Conservation (phyloP, 1,140 invertebrate species). For the Holcopasites calliopsidis region DNA sequence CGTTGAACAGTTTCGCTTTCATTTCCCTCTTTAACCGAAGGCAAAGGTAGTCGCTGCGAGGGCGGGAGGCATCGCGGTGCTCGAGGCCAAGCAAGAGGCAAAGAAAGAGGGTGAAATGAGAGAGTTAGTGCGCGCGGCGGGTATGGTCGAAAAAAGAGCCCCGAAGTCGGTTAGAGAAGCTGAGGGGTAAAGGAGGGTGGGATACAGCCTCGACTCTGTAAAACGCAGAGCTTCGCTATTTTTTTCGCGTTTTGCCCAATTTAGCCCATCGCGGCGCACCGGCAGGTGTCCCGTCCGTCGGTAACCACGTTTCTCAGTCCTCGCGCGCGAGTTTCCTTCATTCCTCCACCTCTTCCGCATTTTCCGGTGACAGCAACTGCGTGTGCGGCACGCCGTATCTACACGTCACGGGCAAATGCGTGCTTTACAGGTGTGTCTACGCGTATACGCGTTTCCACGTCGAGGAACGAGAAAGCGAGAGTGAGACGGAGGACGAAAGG, state of each 20-base stretch:
- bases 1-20: slow-evolving; percentile 69
- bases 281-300: slow-evolving; percentile 23
- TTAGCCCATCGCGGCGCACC: no score
- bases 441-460: slow-evolving; percentile 29
- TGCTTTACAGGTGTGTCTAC: slow-evolving; percentile 25
- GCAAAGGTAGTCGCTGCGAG: slow-evolving; percentile 59
- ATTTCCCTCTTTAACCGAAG: slow-evolving; percentile 67
- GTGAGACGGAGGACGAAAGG: background rate
- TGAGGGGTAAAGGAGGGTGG: slow-evolving; percentile 32
- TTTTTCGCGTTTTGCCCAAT: no score
- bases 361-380: slow-evolving; percentile 27
- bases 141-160: slow-evolving; percentile 19
- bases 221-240: slow-evolving; percentile 70
- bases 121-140: slow-evolving; percentile 17
- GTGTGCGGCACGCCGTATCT: slow-evolving; percentile 15
- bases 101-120: slow-evolving; percentile 31
- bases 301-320: slow-evolving; percentile 11
- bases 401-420: slow-evolving; percentile 36
- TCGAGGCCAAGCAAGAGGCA: slow-evolving; percentile 42
- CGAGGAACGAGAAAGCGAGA: slow-evolving; percentile 26
- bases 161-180: slow-evolving; percentile 24
- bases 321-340: slow-evolving; percentile 21
- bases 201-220: slow-evolving; percentile 71
- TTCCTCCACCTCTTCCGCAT: background rate
- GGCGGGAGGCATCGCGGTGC: slow-evolving; percentile 49